Evolutionary conservation across 2,113 vertebrate genomes (phyloP).

Genomic region (Aepyceros melampus): DNA sequence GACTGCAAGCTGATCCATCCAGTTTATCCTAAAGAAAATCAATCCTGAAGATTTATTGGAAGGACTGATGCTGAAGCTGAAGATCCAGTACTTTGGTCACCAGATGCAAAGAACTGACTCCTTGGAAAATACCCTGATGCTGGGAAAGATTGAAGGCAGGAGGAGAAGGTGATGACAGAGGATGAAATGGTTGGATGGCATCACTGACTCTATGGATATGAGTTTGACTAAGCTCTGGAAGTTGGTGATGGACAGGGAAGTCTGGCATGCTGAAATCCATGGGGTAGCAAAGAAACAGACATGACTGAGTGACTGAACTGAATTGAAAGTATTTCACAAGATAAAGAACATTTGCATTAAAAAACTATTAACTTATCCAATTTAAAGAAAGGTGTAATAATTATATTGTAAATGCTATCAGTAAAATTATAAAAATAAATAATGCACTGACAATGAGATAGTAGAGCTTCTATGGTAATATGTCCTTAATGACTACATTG

Average conservation of each 20-base stretch:
- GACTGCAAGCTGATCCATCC: background rate
- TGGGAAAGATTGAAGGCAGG: background rate
- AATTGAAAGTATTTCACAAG: background rate
- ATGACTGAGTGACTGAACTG: background rate
- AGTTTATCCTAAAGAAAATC: background rate
- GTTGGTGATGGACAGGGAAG: background rate
- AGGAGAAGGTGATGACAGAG: background rate
- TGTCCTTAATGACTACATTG: background rate
- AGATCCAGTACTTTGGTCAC: background rate
- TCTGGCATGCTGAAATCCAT: background rate
- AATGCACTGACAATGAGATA: background rate
- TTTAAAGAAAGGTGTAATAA: background rate
- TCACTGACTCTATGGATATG: background rate
- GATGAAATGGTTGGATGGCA: background rate
- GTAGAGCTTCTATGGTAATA: background rate
- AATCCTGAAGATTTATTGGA: background rate
- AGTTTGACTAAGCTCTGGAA: background rate
- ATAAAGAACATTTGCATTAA: background rate
- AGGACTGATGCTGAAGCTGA: background rate
- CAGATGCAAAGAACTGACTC: background rate
- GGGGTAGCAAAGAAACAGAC: background rate
- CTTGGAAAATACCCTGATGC: background rate
- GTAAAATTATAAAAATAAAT: background rate
- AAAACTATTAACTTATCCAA: background rate
- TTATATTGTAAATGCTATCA: background rate